Percentiles rank a stretch among this genome's conserved stretches.
These are phyloP conservation scores for Crax fasciolata DNA, from an alignment of 2,797 vertebrate species.

Conservation along the genomic window DNA sequence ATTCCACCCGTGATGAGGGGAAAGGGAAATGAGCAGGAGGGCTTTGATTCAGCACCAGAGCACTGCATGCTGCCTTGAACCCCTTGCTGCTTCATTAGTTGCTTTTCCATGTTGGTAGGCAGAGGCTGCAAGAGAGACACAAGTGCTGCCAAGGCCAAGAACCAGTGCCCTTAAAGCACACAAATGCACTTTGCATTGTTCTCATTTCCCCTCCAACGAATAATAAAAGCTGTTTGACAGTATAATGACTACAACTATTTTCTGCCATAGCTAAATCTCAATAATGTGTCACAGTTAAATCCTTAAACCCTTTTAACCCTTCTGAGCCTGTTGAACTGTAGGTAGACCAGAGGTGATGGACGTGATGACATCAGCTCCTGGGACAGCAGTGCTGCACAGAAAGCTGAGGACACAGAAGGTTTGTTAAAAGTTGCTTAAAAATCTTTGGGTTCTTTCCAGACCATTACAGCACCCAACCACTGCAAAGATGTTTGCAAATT, in stretches of 20 bases:
- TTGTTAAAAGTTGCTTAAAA: neutral
- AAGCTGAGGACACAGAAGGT: neutral
- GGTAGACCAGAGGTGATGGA: neutral
- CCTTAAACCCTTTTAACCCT: neutral
- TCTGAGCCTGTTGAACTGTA: neutral
- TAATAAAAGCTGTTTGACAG: neutral
- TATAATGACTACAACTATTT: neutral
- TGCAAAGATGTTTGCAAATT: neutral
- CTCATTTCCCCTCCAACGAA: constrained; percentile 35
- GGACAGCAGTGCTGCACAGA: neutral
- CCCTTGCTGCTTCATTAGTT: constrained; percentile 17
- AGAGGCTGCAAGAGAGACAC: neutral
- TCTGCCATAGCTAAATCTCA: neutral
- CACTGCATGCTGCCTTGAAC: neutral
- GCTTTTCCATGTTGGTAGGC: neutral
- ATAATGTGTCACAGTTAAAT: neutral
- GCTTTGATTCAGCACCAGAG: neutral
- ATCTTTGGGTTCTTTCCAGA: neutral
- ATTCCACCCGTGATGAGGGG: fast-evolving
- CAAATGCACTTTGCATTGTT: neutral
- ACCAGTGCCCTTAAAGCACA: neutral
- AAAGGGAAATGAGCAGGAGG: constrained; percentile 45
- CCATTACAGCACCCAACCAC: neutral
- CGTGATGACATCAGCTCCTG: neutral
- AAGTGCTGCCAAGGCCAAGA: neutral